A percentile compares a stretch with the other conserved stretches of the same genome.
phyloP scores from a whole-genome alignment of 2,888 invertebrate genomes.

The Cheilosia pagana region DNA sequence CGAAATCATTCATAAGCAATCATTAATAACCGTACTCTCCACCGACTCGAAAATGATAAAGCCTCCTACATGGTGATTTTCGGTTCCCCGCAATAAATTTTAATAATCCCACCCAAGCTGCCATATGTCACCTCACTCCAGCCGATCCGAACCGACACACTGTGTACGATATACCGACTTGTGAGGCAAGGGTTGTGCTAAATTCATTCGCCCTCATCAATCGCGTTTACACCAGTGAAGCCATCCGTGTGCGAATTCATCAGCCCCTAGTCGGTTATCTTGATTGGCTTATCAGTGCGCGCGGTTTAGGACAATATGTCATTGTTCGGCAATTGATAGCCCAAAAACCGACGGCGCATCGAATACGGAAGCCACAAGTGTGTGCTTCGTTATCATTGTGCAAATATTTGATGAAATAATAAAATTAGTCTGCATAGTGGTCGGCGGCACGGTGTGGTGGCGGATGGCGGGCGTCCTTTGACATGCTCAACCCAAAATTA shows the following conservation, averaged over 20 bases:
- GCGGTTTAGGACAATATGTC: slow-evolving; percentile 58
- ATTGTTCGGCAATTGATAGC: slow-evolving; percentile 40
- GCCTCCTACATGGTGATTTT: slow-evolving; percentile 64
- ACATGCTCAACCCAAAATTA: slow-evolving; percentile 12
- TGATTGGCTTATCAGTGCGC: slow-evolving; percentile 45
- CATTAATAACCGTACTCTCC: slow-evolving; percentile 65
- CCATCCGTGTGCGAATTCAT: slow-evolving; percentile 26
- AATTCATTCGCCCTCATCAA: slow-evolving; percentile 50
- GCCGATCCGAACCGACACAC: neutral
- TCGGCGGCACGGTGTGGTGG: neutral
- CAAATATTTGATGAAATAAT: slow-evolving; percentile 60
- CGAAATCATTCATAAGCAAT: slow-evolving; percentile 61
- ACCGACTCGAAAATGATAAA: slow-evolving; percentile 52
- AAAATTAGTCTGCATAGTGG: slow-evolving; percentile 26
- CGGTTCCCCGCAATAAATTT: slow-evolving; percentile 65
- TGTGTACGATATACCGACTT: neutral
- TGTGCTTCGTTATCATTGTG: slow-evolving; percentile 42
- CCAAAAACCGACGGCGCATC: neutral
- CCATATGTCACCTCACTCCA: slow-evolving; percentile 56
- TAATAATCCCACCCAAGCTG: slow-evolving; percentile 50
- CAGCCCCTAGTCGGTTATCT: slow-evolving; percentile 10
- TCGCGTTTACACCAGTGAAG: slow-evolving; percentile 17
- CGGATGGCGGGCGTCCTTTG: slow-evolving; percentile 23
- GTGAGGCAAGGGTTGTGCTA: slow-evolving; percentile 26
- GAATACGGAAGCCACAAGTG: slow-evolving; percentile 43